Conservation (phyloP, 2,113 vertebrate species). For the Echinops telfairi region DNA sequence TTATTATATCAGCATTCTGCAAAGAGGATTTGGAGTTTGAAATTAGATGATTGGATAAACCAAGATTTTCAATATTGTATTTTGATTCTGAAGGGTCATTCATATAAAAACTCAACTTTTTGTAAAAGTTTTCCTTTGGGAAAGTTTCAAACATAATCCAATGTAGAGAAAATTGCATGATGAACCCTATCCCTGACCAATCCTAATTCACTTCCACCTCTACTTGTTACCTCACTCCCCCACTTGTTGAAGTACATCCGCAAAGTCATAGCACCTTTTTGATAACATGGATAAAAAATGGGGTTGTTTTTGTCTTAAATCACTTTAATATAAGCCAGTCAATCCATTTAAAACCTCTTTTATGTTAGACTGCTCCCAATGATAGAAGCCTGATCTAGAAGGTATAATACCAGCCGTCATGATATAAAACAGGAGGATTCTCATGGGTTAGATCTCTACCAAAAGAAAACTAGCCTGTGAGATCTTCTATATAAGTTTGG, state of each 20-base stretch:
- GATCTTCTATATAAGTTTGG: neutral
- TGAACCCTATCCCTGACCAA: fast-evolving
- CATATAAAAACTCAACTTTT: neutral
- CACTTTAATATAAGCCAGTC: neutral
- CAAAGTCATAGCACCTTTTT: neutral
- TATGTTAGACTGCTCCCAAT: fast-evolving
- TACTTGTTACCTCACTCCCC: too few species aligned
- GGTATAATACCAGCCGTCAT: neutral
- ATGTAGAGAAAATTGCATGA: neutral
- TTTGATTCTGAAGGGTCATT: neutral
- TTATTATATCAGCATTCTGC: neutral
- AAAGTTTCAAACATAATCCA: neutral
- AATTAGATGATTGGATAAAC: neutral
- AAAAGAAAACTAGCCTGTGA: neutral
- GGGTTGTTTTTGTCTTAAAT: neutral
- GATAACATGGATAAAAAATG: neutral
- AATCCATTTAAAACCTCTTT: neutral
- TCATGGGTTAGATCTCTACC: neutral
- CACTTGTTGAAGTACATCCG: neutral
- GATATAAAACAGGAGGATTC: neutral
- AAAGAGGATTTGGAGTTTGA: neutral
- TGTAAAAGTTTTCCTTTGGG: neutral
- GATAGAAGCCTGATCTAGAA: neutral
- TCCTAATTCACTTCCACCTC: fast-evolving
- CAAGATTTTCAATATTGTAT: neutral